Conservation (phyloP, 2,797 vertebrate species). For the Micropoecilia bifurca region DNA sequence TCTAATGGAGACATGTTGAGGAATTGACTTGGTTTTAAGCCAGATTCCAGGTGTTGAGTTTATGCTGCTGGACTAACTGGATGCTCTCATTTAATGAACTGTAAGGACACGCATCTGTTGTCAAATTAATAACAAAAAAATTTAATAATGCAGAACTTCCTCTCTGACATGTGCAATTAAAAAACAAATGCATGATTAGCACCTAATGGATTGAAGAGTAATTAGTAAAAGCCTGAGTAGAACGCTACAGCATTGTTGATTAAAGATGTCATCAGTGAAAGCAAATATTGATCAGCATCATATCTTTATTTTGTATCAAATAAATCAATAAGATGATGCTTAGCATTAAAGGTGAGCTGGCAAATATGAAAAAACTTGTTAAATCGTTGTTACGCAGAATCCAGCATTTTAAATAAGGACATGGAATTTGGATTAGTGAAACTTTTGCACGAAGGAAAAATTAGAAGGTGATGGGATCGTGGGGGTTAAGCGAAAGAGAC, state of each 20-base stretch:
- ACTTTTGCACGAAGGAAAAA: conserved; percentile 1
- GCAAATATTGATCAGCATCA: not conserved
- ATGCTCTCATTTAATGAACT: not conserved
- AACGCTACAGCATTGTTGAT: not conserved
- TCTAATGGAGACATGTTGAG: not conserved
- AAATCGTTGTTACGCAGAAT: not conserved
- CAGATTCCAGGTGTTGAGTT: not conserved
- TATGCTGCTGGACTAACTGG: not conserved
- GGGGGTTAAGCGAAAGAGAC: conserved; percentile 34
- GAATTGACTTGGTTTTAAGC: not conserved
- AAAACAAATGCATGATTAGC: not conserved
- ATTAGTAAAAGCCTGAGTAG: not conserved
- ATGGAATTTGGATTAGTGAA: conserved; percentile 7
- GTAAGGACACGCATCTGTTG: not conserved
- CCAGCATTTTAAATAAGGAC: conserved; percentile 17
- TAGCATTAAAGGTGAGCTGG: not conserved
- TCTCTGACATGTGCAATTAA: not conserved
- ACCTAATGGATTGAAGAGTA: not conserved
- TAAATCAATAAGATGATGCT: not conserved
- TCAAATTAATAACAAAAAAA: not conserved
- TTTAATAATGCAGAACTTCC: not conserved
- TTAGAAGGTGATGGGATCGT: conserved; percentile 9
- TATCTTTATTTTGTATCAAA: not conserved
- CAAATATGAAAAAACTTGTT: not conserved
- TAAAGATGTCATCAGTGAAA: not conserved